Conservation (phyloP, 2,113 vertebrate genomes). For the Rhizomys pruinosus region DNA sequence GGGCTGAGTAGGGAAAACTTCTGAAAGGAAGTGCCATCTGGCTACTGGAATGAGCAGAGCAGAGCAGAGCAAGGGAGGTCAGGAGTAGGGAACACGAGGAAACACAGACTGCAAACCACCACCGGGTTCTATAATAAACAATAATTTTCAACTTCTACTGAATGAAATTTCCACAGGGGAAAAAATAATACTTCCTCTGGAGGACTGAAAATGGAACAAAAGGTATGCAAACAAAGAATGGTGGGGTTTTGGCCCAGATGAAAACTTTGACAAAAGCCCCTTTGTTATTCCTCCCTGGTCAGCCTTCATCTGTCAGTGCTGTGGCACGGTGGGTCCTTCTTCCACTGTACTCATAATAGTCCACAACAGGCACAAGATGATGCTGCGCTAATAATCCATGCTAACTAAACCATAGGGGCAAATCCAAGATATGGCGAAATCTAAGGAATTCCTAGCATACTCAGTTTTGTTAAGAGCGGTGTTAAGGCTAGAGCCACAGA, state of each 20-base stretch:
- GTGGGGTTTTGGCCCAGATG: background rate
- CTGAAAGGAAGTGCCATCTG: background rate
- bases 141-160: background rate
- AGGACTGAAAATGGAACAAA: background rate
- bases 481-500: background rate
- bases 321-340: background rate
- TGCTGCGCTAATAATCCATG: background rate
- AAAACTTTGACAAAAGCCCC: background rate
- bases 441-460: background rate
- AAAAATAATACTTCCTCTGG: background rate
- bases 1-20: background rate
- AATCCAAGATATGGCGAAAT: background rate
- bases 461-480: background rate
- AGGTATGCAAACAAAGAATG: background rate
- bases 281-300: background rate
- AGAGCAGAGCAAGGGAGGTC: background rate
- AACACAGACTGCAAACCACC: background rate
- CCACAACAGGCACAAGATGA: background rate
- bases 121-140: background rate
- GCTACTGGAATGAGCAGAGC: background rate
- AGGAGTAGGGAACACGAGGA: background rate
- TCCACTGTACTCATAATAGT: background rate
- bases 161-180: slow-evolving; percentile 8
- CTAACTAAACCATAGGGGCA: background rate
- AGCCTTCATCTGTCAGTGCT: background rate